phyloP scores from a whole-genome alignment of 2,888 invertebrate genomes.

The Caenorhabditis imperialis region DNA sequence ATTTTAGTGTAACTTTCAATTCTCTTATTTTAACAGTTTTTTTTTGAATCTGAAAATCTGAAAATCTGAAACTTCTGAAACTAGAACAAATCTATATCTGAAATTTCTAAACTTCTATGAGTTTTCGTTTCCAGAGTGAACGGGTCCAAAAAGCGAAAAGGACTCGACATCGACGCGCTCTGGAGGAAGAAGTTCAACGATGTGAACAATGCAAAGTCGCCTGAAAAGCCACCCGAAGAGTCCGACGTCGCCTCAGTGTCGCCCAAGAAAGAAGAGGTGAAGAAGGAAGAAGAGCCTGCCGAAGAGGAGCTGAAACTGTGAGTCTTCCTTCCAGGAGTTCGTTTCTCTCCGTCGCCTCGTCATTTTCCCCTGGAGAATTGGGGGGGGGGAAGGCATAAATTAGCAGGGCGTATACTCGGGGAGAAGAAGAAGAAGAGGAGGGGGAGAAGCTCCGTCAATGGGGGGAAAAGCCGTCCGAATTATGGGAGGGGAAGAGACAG shows the following conservation, averaged over 20 bases:
- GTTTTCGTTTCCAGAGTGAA: conserved; percentile 21
- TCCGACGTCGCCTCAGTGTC: not conserved
- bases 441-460: conserved; percentile 4
- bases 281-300: too few species aligned
- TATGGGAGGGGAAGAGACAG: not conserved
- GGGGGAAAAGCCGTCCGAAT: conserved; percentile 1
- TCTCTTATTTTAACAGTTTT: too few species aligned
- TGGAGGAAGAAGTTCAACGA: conserved; percentile 53
- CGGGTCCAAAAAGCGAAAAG: conserved; percentile 37
- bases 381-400: conserved; percentile 41
- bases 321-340: too few species aligned
- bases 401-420: too few species aligned
- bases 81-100: too few species aligned
- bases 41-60: too few species aligned
- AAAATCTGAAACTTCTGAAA: too few species aligned
- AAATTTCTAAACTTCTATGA: not conserved
- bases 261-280: too few species aligned
- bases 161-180: conserved; percentile 47
- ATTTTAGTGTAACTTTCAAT: too few species aligned
- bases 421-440: conserved; percentile 5
- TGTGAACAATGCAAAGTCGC: conserved; percentile 25
- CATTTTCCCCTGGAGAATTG: conserved; percentile 18
- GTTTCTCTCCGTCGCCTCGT: not conserved
- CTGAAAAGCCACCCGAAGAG: conserved; percentile 7
- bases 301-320: too few species aligned